Evolutionary conservation across 1,140 invertebrate genomes (phyloP).

Genomic region (Aphelenchoides besseyi): DNA sequence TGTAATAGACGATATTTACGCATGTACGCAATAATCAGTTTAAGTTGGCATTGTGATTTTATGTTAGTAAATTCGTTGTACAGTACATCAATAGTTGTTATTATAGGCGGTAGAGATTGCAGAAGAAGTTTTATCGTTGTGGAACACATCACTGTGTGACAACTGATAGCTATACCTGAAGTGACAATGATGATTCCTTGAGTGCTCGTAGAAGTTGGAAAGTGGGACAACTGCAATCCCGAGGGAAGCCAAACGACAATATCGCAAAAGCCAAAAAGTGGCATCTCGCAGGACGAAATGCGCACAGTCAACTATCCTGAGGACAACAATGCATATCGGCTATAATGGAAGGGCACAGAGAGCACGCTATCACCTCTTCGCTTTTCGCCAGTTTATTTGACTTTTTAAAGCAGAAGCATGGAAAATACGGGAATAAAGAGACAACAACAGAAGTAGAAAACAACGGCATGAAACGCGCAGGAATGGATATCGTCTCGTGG

Average conservation of each 20-base stretch:
- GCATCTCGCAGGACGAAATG: neutral
- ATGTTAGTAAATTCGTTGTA: too few species aligned
- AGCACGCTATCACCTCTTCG: neutral
- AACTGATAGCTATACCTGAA: too few species aligned
- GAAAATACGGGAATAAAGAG: constrained; percentile 1
- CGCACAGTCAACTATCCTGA: neutral
- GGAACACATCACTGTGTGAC: too few species aligned
- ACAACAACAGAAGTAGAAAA: constrained; percentile 6
- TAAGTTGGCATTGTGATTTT: too few species aligned
- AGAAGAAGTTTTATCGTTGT: too few species aligned
- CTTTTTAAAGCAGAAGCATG: neutral
- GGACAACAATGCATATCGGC: neutral
- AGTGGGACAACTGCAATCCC: too few species aligned
- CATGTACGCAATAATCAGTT: too few species aligned
- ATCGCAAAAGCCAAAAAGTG: constrained; percentile 3
- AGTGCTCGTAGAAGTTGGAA: too few species aligned
- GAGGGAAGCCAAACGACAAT: neutral
- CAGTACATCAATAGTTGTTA: too few species aligned
- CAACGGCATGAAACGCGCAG: neutral
- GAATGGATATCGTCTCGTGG: neutral
- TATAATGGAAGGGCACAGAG: constrained; percentile 1
- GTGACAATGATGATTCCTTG: too few species aligned
- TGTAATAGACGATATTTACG: too few species aligned
- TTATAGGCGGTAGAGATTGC: too few species aligned
- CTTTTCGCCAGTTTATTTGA: neutral